phyloP scores from a whole-genome alignment of 2,888 invertebrate species.

The Polyploca ridens region DNA sequence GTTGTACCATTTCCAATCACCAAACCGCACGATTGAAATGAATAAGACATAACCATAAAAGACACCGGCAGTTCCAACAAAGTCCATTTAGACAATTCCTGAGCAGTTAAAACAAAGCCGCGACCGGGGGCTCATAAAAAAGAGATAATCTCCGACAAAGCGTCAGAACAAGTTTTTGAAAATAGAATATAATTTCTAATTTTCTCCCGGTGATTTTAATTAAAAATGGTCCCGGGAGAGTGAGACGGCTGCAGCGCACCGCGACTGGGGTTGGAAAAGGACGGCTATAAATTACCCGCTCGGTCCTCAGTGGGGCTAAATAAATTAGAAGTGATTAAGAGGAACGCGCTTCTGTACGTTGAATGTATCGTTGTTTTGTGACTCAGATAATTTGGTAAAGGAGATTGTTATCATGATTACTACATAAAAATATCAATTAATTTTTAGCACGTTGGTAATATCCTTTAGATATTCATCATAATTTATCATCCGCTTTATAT shows the following conservation, averaged over 20 bases:
- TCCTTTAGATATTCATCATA: neutral
- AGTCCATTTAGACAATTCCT: conserved; percentile 78
- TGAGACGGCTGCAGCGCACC: conserved; percentile 61
- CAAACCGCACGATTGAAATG: conserved; percentile 64
- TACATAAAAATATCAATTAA: conserved; percentile 12
- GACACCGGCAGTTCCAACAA: conserved; percentile 55
- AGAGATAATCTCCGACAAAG: conserved; percentile 82
- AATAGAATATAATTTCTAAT: conserved; percentile 85
- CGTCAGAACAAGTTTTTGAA: conserved; percentile 83
- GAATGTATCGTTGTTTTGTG: conserved; percentile 71
- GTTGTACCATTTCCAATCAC: conserved; percentile 66
- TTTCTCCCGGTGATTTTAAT: conserved; percentile 84
- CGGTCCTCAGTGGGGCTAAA: conserved; percentile 79
- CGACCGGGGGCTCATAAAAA: conserved; percentile 83
- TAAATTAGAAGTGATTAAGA: conserved; percentile 85
- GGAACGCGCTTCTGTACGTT: conserved; percentile 77
- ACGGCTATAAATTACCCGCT: conserved; percentile 76
- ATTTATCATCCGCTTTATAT: neutral
- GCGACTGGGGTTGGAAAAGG: conserved; percentile 67
- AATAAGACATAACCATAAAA: conserved; percentile 75
- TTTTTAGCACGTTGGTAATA: conserved; percentile 1
- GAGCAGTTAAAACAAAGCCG: conserved; percentile 77
- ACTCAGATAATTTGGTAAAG: conserved; percentile 50
- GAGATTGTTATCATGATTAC: conserved; percentile 40
- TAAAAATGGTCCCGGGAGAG: conserved; percentile 82